These are phyloP conservation scores for Erpetoichthys calabaricus DNA, from an alignment of 2,797 vertebrate species.

Conservation along the genomic window DNA sequence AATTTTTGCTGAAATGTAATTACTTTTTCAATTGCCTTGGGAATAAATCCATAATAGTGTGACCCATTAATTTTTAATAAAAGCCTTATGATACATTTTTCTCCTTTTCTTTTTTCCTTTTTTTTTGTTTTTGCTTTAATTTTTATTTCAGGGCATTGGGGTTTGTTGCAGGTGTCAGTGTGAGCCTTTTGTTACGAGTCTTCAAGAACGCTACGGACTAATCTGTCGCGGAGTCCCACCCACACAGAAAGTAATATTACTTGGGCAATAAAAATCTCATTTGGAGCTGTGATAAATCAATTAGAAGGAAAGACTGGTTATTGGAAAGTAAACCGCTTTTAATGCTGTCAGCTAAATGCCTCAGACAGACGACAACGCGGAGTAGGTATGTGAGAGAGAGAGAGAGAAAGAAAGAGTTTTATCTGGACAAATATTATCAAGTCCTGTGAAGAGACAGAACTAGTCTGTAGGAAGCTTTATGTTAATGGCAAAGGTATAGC, in stretches of 20 bases:
- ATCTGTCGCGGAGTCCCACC: neutral
- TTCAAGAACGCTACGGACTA: too few species aligned
- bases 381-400: neutral
- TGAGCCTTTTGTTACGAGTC: too few species aligned
- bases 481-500: neutral
- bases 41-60: neutral
- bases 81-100: neutral
- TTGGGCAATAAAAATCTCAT: slow-evolving; percentile 5
- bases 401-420: neutral
- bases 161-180: too few species aligned
- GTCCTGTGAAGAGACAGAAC: neutral
- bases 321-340: slow-evolving; percentile 7
- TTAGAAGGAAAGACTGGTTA: slow-evolving; percentile 4
- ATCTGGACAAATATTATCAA: too few species aligned
- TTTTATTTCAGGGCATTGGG: too few species aligned
- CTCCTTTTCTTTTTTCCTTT: too few species aligned
- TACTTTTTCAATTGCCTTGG: neutral
- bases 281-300: slow-evolving; percentile 4
- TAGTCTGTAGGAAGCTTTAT: neutral
- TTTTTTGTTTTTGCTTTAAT: too few species aligned
- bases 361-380: neutral
- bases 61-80: neutral
- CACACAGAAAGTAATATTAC: slow-evolving; percentile 5
- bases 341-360: slow-evolving; percentile 3
- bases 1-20: slow-evolving; percentile 1